Percentiles rank a stretch among this genome's conserved stretches.
phyloP scores from a whole-genome alignment of 2,888 invertebrate genomes.

The Cataglyphis livida region DNA sequence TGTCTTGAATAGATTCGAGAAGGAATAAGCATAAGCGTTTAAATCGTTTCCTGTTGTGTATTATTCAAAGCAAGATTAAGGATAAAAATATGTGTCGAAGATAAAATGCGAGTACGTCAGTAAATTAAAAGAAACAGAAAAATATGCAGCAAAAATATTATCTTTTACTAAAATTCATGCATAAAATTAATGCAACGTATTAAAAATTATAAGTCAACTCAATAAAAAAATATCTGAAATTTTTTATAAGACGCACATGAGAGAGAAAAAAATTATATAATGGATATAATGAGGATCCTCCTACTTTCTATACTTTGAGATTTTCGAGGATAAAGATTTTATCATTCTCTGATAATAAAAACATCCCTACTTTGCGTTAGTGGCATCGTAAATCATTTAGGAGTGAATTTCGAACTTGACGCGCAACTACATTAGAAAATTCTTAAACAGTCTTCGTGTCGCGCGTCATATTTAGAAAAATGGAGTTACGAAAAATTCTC shows the following conservation, averaged over 20 bases:
- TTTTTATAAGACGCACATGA: neutral
- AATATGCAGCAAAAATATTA: neutral
- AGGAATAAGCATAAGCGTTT: neutral
- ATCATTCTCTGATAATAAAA: constrained; percentile 20
- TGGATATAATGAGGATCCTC: neutral
- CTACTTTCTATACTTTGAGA: neutral
- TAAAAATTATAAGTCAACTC: neutral
- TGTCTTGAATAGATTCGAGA: neutral
- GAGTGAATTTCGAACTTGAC: constrained; percentile 16
- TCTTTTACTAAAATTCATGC: neutral
- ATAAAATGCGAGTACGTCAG: neutral
- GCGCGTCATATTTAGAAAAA: constrained; percentile 53
- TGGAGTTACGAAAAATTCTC: constrained; percentile 48
- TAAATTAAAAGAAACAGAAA: neutral
- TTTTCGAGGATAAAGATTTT: constrained; percentile 23
- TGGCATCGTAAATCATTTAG: constrained; percentile 40
- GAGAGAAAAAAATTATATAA: neutral
- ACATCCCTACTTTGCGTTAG: neutral
- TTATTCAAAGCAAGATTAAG: neutral
- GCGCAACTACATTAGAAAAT: constrained; percentile 42
- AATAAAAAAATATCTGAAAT: neutral
- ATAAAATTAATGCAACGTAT: neutral
- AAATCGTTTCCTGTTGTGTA: too few species aligned
- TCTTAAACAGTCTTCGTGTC: constrained; percentile 28
- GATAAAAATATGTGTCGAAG: too few species aligned